phyloP scores from a whole-genome alignment of 2,113 vertebrate species.

The Embiotoca jacksoni region DNA sequence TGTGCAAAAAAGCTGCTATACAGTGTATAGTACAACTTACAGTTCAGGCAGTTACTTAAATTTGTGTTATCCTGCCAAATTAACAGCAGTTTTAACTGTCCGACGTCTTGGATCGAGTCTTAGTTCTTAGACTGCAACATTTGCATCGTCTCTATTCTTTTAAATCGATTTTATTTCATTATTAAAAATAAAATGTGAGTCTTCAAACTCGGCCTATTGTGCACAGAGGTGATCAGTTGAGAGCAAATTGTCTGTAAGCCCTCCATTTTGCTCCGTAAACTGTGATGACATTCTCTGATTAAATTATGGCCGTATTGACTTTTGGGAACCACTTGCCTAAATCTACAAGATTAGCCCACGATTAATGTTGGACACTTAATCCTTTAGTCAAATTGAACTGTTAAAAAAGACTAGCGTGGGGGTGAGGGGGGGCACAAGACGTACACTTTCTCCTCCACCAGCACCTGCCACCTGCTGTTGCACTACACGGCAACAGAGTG shows the following conservation, averaged over 20 bases:
- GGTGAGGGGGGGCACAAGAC: conserved; percentile 30
- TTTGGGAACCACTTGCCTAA: conserved; percentile 71
- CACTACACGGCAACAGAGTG: conserved; percentile 6
- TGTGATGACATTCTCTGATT: conserved; percentile 70
- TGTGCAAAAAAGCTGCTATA: not conserved
- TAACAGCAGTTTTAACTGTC: not conserved
- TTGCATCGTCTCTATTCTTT: not conserved
- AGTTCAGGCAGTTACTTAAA: not conserved
- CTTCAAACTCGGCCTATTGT: conserved; percentile 17
- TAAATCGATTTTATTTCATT: conserved; percentile 24
- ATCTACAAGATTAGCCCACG: conserved; percentile 77
- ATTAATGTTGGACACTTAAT: conserved; percentile 76
- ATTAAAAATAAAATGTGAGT: conserved; percentile 11
- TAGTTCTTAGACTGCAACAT: not conserved
- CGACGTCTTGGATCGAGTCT: not conserved
- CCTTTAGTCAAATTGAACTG: conserved; percentile 75
- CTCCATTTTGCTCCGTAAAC: conserved; percentile 66
- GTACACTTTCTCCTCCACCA: conserved; percentile 45
- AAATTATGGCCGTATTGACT: conserved; percentile 75
- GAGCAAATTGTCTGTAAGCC: conserved; percentile 51
- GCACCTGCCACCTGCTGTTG: conserved; percentile 59
- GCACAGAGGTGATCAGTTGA: conserved; percentile 45
- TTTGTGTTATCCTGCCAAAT: not conserved
- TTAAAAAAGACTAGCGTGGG: conserved; percentile 42
- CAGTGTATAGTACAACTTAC: not conserved